These are phyloP conservation scores for Boleophthalmus pectinirostris DNA, from an alignment of 2,113 vertebrate species.

Conservation along the genomic window DNA sequence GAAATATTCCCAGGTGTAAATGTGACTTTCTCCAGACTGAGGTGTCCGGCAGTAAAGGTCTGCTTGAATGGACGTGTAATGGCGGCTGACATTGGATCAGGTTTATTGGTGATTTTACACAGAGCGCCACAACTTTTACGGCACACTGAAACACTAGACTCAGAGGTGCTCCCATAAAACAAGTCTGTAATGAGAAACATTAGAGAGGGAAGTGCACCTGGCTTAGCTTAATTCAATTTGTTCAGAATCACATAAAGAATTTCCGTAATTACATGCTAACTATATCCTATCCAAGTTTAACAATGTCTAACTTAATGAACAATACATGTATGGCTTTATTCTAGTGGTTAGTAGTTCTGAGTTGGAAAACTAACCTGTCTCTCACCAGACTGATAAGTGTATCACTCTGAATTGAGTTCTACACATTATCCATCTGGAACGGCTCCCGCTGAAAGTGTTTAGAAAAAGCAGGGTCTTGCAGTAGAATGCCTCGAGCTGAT, in stretches of 20 bases:
- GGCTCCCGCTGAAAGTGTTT: no score
- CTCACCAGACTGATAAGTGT: no score
- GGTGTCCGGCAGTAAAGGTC: not conserved
- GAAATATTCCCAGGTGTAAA: not conserved
- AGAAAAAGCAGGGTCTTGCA: no score
- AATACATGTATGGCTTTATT: not conserved
- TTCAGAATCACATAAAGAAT: not conserved
- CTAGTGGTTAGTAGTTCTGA: no score
- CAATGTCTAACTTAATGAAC: not conserved
- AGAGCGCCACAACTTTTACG: not conserved
- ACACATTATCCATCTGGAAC: no score
- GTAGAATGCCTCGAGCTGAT: no score
- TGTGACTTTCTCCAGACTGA: not conserved
- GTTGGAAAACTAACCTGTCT: no score
- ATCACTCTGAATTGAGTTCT: no score
- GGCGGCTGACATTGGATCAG: conserved; percentile 24
- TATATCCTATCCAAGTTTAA: not conserved
- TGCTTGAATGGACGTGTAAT: conserved; percentile 15
- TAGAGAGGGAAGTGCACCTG: not conserved
- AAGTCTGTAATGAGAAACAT: conserved; percentile 5
- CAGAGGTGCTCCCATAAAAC: conserved; percentile 5
- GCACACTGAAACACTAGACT: not conserved
- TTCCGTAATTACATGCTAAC: not conserved
- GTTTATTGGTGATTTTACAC: conserved; percentile 15
- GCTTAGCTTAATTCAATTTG: not conserved